Base-by-base conservation (phyloP, 2,797 vertebrate genomes). In the Smutsia temminckii region DNA sequence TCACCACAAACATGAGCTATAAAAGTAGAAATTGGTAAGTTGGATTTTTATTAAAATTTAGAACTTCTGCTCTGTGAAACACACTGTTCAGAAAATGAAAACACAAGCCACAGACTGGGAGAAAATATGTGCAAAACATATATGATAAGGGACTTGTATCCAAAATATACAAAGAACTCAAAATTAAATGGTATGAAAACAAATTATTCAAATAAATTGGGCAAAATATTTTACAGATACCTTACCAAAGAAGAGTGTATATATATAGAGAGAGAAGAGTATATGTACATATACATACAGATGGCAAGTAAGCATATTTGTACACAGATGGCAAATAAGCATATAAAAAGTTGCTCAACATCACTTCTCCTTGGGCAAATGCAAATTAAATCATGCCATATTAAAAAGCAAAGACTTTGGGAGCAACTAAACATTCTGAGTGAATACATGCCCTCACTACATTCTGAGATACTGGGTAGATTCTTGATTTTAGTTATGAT, bases 111-210 rank as follows among this genome's bases (percentile, higher is more conserved):
- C 42, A 71, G 27, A 85, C 8, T 71, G 55, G 27, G 61, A 32
- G 11, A 68, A 63, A 68, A 59, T 80, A 57, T 55, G 40, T 87
- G 5, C 20, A 71, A 88, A 95, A 34, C 11, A 10, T 27, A 46
- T 79, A 66, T 91, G 23, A 66, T 64, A 74, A 81, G 66, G 9
- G 3, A 40, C 8, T n/a, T 53, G 3, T 37, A 14, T 32, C 12
- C 13, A 83, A 93, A 77, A 63, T 55, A 74, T 49, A 74, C 11
- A 87, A 87, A 93, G 16, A 37, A 89, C 16, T 93, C 86, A 55
- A 88, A 80, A 32, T 46, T 68, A 63, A 87, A 32, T 37, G 64
- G 87, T 9, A 61, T 23, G 37, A 46, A 88, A 83, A 49, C 7
- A 66, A 59, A 61, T 0, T 64, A n/a, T 8, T 16, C 40, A 75